Evolutionary conservation across 2,113 vertebrate species (phyloP).

Genomic region (Parotia lawesii): DNA sequence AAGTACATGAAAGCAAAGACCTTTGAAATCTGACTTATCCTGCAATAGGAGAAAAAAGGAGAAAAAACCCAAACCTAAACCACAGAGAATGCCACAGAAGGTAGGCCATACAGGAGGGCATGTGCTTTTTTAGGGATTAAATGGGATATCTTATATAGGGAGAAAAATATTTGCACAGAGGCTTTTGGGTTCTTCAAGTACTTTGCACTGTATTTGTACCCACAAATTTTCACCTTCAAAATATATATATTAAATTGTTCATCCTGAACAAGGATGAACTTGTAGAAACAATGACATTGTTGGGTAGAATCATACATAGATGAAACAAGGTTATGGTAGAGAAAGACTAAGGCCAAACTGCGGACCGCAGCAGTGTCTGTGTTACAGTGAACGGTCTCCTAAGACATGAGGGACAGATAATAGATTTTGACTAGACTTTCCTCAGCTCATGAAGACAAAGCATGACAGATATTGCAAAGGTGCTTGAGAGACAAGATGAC

Average conservation of each 20-base stretch:
- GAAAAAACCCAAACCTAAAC: neutral
- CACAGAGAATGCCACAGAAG: neutral
- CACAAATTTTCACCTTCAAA: neutral
- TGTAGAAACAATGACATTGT: neutral
- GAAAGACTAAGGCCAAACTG: neutral
- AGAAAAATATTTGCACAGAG: fast-evolving
- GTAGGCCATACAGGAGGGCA: neutral
- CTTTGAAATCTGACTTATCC: constrained; percentile 8
- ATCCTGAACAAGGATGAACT: neutral
- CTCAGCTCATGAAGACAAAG: neutral
- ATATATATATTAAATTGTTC: neutral
- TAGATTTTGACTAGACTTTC: neutral
- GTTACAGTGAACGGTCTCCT: neutral
- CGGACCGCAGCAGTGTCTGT: neutral
- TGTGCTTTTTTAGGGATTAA: neutral
- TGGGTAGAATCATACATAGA: neutral
- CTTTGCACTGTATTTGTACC: neutral
- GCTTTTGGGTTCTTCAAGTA: neutral
- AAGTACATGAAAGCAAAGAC: neutral
- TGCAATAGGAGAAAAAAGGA: neutral
- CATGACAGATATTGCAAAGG: neutral
- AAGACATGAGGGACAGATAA: neutral
- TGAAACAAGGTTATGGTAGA: neutral
- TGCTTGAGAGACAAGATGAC: neutral
- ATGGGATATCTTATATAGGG: fast-evolving